A percentile compares a stretch with the other conserved stretches of the same genome.
These are phyloP conservation scores for Cheilosia grossa DNA, from an alignment of 2,888 invertebrate genomes.

Conservation along the genomic window DNA sequence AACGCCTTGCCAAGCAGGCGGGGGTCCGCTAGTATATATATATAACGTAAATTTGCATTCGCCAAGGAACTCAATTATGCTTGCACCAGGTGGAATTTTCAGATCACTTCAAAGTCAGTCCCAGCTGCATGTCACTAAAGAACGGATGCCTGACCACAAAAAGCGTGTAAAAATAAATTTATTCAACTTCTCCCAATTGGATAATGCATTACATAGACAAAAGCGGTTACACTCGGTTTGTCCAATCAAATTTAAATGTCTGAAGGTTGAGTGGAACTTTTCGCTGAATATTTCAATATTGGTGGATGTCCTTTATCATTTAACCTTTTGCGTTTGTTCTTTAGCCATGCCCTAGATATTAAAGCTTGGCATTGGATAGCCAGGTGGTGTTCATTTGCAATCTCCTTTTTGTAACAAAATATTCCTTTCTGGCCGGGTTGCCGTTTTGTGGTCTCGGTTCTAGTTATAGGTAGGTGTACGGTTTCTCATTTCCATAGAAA, in stretches of 20 bases:
- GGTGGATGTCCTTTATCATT: constrained; percentile 13
- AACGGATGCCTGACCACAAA: constrained; percentile 7
- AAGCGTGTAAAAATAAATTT: constrained; percentile 7
- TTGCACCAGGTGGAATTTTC: too few relatives aligned
- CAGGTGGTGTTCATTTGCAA: constrained; percentile 1
- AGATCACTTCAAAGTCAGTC: too few relatives aligned
- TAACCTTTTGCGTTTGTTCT: constrained; percentile 15
- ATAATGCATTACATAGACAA: constrained; percentile 16
- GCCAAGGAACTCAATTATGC: too few relatives aligned
- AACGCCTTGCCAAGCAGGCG: too few relatives aligned
- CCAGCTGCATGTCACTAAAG: too few relatives aligned
- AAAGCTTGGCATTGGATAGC: constrained; percentile 5
- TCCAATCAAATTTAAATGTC: constrained; percentile 42
- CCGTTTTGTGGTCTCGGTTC: background rate
- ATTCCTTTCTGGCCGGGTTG: background rate
- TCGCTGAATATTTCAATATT: constrained; percentile 46
- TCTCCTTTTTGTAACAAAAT: background rate
- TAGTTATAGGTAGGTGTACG: background rate
- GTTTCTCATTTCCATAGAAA: background rate
- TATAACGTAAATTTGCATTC: too few relatives aligned
- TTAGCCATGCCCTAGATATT: constrained; percentile 4
- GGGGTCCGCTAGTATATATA: too few relatives aligned
- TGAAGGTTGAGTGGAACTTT: constrained; percentile 1
- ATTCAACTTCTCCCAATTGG: constrained; percentile 18
- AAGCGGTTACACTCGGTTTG: constrained; percentile 9